Conservation (phyloP, 2,113 vertebrate species). For the Cervus canadensis region DNA sequence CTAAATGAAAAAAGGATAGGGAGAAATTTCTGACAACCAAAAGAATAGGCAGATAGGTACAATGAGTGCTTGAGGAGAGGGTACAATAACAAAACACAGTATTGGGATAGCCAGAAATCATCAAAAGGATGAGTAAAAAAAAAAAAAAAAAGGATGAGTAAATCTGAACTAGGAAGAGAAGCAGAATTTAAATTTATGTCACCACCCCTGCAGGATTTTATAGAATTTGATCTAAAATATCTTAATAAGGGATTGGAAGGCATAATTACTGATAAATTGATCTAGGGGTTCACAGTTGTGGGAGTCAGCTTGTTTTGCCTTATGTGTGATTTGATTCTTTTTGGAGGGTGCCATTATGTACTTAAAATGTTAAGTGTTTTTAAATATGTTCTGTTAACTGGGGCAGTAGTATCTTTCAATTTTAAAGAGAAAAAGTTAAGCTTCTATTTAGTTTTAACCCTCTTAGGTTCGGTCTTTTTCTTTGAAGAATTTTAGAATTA, state of each 20-base stretch:
- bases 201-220: neutral
- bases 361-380: neutral
- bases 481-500: conserved; percentile 4
- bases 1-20: neutral
- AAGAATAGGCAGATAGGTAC: neutral
- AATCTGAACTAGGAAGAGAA: neutral
- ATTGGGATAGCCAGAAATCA: neutral
- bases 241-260: neutral
- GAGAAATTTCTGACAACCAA: neutral
- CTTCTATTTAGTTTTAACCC: neutral
- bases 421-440: neutral
- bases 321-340: neutral
- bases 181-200: neutral
- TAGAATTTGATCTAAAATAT: neutral
- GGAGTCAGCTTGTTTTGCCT: neutral
- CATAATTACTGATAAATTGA: neutral
- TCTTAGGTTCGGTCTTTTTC: neutral
- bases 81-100: neutral
- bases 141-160: neutral
- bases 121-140: neutral
- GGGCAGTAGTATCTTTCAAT: neutral
- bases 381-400: neutral
- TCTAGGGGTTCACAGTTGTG: neutral
- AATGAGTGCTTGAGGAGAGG: neutral
- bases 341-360: neutral